phyloP scores from a whole-genome alignment of 1,140 invertebrate genomes.

The Oedothorax gibbosus region DNA sequence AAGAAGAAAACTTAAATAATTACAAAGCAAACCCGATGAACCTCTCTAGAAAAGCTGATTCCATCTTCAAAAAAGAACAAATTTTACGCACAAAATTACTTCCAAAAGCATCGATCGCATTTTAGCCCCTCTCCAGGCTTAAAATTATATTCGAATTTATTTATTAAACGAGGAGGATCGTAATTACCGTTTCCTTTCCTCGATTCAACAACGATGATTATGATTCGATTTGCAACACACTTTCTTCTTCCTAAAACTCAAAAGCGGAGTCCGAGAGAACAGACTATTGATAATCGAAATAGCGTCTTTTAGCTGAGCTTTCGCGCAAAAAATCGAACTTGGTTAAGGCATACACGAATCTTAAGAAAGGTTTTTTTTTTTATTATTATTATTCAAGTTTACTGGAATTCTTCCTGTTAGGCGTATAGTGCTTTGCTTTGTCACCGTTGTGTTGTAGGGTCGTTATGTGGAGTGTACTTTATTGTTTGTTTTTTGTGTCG shows the following conservation, averaged over 20 bases:
- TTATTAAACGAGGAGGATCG: slow-evolving; percentile 39
- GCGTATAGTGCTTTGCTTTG: slow-evolving; percentile 44
- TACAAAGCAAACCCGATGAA: too few relatives aligned
- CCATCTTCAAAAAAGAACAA: not conserved
- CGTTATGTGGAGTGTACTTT: slow-evolving; percentile 25
- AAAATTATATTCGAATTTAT: slow-evolving; percentile 51
- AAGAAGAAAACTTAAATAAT: too few relatives aligned
- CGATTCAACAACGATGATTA: slow-evolving; percentile 50
- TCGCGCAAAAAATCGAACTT: slow-evolving; percentile 38
- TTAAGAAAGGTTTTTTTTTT: slow-evolving; percentile 31
- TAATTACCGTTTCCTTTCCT: slow-evolving; percentile 31
- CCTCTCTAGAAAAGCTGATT: too few relatives aligned
- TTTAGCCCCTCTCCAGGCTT: slow-evolving; percentile 19
- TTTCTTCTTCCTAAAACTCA: slow-evolving; percentile 4
- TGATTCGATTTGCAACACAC: slow-evolving; percentile 42
- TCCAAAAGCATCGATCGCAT: slow-evolving; percentile 21
- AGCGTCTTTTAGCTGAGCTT: slow-evolving; percentile 21
- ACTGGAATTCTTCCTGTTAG: slow-evolving; percentile 15
- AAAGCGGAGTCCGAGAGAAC: slow-evolving; percentile 7
- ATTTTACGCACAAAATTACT: slow-evolving; percentile 31
- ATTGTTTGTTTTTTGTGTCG: too few relatives aligned
- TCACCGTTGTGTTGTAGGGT: slow-evolving; percentile 28
- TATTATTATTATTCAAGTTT: slow-evolving; percentile 39
- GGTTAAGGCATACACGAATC: slow-evolving; percentile 30
- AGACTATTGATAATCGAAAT: slow-evolving; percentile 51